Percentiles rank a stretch among this genome's conserved stretches.
These are phyloP conservation scores for Acinonyx jubatus DNA, from an alignment of 2,113 vertebrate genomes.

Conservation along the genomic window DNA sequence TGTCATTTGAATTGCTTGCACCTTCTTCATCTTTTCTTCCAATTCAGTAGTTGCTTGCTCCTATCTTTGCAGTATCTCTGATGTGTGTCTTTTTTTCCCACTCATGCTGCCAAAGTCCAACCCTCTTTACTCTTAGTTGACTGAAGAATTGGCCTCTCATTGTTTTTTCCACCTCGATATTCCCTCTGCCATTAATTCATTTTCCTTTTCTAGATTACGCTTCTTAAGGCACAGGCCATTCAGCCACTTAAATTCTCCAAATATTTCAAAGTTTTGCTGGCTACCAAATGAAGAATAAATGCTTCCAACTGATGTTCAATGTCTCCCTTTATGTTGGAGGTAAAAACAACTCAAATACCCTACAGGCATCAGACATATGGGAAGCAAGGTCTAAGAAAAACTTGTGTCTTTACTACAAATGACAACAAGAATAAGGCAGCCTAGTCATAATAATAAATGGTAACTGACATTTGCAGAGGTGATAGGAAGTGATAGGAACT, in stretches of 20 bases:
- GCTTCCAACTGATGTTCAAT: background rate
- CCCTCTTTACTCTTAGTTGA: background rate
- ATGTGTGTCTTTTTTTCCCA: background rate
- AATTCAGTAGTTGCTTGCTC: background rate
- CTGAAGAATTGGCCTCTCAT: background rate
- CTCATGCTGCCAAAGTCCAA: background rate
- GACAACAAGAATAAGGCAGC: background rate
- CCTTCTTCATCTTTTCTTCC: background rate
- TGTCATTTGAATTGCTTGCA: background rate
- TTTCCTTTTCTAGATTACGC: background rate
- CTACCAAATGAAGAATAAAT: background rate
- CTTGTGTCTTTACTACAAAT: background rate
- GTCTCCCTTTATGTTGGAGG: background rate
- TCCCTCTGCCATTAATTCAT: background rate
- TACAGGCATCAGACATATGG: background rate
- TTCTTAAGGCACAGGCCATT: background rate
- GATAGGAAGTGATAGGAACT: background rate
- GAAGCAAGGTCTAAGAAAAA: background rate
- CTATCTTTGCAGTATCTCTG: background rate
- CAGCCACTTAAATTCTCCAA: background rate
- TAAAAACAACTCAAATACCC: background rate
- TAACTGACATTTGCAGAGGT: background rate
- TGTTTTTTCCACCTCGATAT: background rate
- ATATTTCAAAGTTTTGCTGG: background rate
- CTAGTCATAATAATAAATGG: background rate